Percentiles rank a stretch among this genome's conserved stretches.
Evolutionary conservation across 2,113 vertebrate genomes (phyloP).

Genomic region (Microcebus ravelobensis): DNA sequence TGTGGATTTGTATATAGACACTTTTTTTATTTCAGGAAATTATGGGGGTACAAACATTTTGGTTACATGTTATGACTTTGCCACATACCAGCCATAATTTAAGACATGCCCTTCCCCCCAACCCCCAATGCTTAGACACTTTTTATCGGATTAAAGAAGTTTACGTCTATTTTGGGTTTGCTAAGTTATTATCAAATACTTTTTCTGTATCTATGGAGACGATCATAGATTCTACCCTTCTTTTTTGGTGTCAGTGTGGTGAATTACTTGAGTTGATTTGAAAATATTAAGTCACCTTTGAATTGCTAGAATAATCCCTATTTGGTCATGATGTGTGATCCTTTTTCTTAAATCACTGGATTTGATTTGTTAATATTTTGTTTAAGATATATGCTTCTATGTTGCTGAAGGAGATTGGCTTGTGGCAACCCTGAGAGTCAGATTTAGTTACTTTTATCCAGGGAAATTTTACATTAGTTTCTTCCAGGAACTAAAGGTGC

Average conservation of each 20-base stretch:
- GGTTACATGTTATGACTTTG: too few relatives aligned
- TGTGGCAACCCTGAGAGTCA: neutral
- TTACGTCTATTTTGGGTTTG: neutral
- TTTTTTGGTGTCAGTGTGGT: conserved; percentile 19
- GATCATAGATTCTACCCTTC: neutral
- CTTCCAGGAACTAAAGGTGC: neutral
- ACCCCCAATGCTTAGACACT: too few relatives aligned
- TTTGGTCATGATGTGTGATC: neutral
- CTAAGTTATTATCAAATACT: neutral
- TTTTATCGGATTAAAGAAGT: neutral
- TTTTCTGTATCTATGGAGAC: neutral
- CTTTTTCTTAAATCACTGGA: neutral
- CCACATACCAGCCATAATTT: too few relatives aligned
- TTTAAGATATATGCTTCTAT: neutral
- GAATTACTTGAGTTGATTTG: neutral
- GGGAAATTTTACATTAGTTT: neutral
- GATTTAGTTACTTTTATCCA: neutral
- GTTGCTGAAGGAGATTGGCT: neutral
- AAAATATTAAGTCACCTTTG: neutral
- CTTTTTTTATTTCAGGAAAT: neutral
- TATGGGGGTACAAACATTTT: too few relatives aligned
- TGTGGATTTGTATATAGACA: neutral
- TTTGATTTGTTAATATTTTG: neutral
- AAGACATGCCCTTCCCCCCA: too few relatives aligned
- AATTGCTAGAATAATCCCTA: neutral